Evolutionary conservation across 2,797 vertebrate species (phyloP).

Genomic region (Acanthurus tractus): DNA sequence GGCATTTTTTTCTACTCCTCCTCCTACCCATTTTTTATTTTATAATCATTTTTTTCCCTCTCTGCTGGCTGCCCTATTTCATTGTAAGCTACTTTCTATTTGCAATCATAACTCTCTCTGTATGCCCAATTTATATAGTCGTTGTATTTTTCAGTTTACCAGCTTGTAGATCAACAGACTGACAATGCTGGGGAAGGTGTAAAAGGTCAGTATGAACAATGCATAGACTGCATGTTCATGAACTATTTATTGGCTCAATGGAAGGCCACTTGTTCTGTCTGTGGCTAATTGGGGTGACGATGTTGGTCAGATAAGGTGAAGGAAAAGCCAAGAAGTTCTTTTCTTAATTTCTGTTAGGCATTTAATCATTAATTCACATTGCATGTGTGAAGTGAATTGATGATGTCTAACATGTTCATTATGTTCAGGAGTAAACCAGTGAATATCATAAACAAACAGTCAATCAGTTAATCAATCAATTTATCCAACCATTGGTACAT

Average conservation of each 20-base stretch:
- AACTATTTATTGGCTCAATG: not conserved
- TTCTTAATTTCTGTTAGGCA: not conserved
- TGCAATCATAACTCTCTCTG: not conserved
- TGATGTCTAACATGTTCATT: too few relatives aligned
- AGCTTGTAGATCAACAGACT: not conserved
- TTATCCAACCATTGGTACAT: not conserved
- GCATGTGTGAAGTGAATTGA: too few relatives aligned
- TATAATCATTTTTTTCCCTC: not conserved
- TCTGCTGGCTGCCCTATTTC: conserved; percentile 24
- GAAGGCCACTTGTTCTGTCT: not conserved
- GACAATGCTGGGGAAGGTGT: not conserved
- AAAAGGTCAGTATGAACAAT: conserved; percentile 1
- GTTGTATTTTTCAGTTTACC: not conserved
- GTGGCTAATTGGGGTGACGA: conserved; percentile 2
- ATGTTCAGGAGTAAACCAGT: not conserved
- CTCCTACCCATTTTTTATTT: conserved; percentile 7
- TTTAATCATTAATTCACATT: not conserved
- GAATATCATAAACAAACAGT: conserved; percentile 15
- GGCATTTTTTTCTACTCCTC: conserved; percentile 9
- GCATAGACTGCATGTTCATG: not conserved
- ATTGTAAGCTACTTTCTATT: conserved; percentile 4
- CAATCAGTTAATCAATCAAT: not conserved
- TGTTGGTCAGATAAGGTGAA: conserved; percentile 1
- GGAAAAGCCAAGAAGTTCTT: not conserved
- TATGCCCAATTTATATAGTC: conserved; percentile 1